Percentiles rank a stretch among this genome's conserved stretches.
Evolutionary conservation across 2,797 vertebrate species (phyloP).

Genomic region (Brachyrhaphis roseni): DNA sequence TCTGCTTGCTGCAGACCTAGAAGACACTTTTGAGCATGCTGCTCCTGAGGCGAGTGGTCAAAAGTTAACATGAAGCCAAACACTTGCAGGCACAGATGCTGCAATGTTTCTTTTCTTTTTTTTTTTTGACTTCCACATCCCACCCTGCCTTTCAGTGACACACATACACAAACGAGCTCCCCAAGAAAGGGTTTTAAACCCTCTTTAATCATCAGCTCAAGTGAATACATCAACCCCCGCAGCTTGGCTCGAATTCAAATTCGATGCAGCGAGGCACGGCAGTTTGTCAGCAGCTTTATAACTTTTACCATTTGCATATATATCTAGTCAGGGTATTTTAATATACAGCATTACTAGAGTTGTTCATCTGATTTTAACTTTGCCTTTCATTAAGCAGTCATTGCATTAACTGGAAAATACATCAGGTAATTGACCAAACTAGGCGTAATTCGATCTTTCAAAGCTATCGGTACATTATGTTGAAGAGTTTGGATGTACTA

Average conservation of each 20-base stretch:
- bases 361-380: not conserved
- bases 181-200: slow-evolving; percentile 57
- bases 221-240: slow-evolving; percentile 57
- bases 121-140: slow-evolving; percentile 28
- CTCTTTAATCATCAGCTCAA: slow-evolving; percentile 66
- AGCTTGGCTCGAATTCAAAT: slow-evolving; percentile 59
- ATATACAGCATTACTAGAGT: not conserved
- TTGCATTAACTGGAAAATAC: not conserved
- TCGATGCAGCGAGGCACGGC: slow-evolving; percentile 40
- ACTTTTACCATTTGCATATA: slow-evolving; percentile 14
- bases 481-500: not conserved
- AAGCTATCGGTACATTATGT: not conserved
- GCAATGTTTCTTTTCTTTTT: slow-evolving; percentile 21
- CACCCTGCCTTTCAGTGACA: slow-evolving; percentile 18
- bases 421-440: not conserved
- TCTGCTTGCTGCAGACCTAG: slow-evolving; percentile 32
- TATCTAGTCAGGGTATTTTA: slow-evolving; percentile 1
- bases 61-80: slow-evolving; percentile 48
- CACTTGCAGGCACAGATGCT: slow-evolving; percentile 34
- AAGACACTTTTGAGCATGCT: slow-evolving; percentile 35
- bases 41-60: slow-evolving; percentile 43
- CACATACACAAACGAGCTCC: slow-evolving; percentile 25
- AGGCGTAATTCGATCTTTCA: not conserved
- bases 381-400: not conserved
- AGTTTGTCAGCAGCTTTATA: slow-evolving; percentile 45